Percentiles rank a stretch among this genome's conserved stretches.
Conservation (phyloP, 2,797 vertebrate genomes). For the Scyliorhinus canicula region DNA sequence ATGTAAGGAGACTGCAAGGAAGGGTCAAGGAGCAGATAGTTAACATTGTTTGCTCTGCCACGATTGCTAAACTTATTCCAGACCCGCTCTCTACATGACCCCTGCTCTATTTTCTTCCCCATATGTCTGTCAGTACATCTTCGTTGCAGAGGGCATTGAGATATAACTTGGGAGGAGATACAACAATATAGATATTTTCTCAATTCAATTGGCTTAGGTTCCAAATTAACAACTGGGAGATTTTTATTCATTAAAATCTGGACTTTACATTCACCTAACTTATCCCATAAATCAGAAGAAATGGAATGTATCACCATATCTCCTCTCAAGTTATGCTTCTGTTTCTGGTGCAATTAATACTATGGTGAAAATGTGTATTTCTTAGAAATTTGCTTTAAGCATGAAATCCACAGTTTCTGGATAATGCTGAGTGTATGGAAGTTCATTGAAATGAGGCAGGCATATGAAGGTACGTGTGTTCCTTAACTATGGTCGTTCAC, state of each 20-base stretch:
- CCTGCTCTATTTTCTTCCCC: neutral
- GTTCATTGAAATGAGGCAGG: neutral
- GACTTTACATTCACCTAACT: neutral
- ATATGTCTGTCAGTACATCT: neutral
- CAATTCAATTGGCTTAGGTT: neutral
- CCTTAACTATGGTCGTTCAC: neutral
- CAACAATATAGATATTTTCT: neutral
- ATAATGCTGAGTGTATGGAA: neutral
- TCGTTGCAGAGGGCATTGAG: neutral
- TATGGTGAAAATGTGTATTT: neutral
- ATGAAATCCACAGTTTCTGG: neutral
- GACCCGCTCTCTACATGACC: neutral
- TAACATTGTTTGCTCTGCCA: slow-evolving; percentile 7
- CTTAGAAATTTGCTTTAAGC: neutral
- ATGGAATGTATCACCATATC: neutral
- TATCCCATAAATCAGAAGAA: neutral
- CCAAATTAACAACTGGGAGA: neutral
- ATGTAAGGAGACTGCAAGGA: neutral
- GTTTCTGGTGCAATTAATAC: neutral
- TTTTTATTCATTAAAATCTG: neutral
- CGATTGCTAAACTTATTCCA: neutral
- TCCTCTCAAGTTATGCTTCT: neutral
- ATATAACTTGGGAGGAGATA: neutral
- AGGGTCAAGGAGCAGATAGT: neutral
- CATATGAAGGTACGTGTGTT: neutral